phyloP scores from a whole-genome alignment of 2,888 invertebrate genomes.

The Trissonchulus latispiculum region DNA sequence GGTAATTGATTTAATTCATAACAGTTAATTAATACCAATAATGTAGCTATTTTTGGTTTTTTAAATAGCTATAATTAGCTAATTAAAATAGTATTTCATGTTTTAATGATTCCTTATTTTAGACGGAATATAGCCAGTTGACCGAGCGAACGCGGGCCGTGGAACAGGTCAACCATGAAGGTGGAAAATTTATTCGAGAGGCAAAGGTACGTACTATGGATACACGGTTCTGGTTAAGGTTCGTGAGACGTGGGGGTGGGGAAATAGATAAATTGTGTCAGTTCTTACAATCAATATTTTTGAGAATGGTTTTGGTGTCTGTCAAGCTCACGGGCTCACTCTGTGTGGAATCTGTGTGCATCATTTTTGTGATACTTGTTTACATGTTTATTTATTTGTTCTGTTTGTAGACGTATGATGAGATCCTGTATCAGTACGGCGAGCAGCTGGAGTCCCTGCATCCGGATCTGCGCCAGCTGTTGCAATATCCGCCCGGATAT shows the following conservation, averaged over 20 bases:
- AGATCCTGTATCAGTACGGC: conserved; percentile 69
- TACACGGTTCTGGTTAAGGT: neutral
- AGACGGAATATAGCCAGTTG: conserved; percentile 83
- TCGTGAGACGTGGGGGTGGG: too few relatives aligned
- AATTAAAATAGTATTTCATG: conserved; percentile 15
- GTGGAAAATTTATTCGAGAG: conserved; percentile 87
- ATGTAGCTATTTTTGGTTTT: neutral
- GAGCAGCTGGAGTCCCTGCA: conserved; percentile 54
- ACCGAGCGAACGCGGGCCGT: conserved; percentile 86
- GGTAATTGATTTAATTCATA: neutral
- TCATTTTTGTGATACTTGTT: too few relatives aligned
- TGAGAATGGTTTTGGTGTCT: too few relatives aligned
- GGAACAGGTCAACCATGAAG: conserved; percentile 86
- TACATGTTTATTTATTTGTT: neutral
- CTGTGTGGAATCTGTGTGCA: too few relatives aligned
- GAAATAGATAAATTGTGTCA: too few relatives aligned
- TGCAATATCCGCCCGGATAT: neutral
- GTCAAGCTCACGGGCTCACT: too few relatives aligned
- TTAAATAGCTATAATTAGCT: too few relatives aligned
- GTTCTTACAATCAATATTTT: too few relatives aligned
- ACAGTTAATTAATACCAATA: neutral
- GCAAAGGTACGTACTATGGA: conserved; percentile 78
- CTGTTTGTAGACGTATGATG: conserved; percentile 64
- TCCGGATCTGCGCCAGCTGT: neutral
- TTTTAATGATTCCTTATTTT: conserved; percentile 37